Evolutionary conservation across 1,140 invertebrate species (phyloP).

Genomic region (Drosophila murphyi): DNA sequence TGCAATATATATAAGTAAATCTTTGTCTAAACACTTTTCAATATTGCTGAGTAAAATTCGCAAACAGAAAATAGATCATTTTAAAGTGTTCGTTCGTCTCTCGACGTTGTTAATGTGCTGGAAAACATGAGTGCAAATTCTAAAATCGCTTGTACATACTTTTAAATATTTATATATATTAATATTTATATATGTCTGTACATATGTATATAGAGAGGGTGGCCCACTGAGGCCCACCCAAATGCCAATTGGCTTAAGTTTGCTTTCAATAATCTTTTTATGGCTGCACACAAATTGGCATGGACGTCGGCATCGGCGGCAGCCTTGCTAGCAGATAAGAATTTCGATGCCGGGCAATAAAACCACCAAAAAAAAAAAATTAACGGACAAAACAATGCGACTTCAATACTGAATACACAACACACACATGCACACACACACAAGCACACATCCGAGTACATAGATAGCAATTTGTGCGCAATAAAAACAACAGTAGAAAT

Average conservation of each 20-base stretch:
- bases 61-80: constrained; percentile 2
- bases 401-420: constrained; percentile 18
- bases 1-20: too few relatives aligned
- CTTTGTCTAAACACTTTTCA: too few relatives aligned
- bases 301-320: constrained; percentile 11
- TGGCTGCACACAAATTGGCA: constrained; percentile 56
- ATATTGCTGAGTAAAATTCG: background rate
- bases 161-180: constrained; percentile 1
- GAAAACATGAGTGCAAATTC: constrained; percentile 16
- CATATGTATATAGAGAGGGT: constrained; percentile 6
- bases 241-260: constrained; percentile 51
- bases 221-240: constrained; percentile 47
- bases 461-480: constrained; percentile 61
- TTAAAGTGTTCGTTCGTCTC: background rate
- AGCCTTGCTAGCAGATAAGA: constrained; percentile 36
- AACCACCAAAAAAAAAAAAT: constrained; percentile 63
- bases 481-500: constrained; percentile 23
- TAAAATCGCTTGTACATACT: constrained; percentile 24
- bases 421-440: constrained; percentile 2
- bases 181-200: constrained; percentile 5
- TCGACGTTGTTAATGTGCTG: constrained; percentile 10
- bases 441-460: background rate
- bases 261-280: constrained; percentile 68
- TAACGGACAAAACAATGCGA: constrained; percentile 50
- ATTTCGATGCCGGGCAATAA: constrained; percentile 54